phyloP scores from a whole-genome alignment of 2,888 invertebrate species.

The Bugulina stolonifera region DNA sequence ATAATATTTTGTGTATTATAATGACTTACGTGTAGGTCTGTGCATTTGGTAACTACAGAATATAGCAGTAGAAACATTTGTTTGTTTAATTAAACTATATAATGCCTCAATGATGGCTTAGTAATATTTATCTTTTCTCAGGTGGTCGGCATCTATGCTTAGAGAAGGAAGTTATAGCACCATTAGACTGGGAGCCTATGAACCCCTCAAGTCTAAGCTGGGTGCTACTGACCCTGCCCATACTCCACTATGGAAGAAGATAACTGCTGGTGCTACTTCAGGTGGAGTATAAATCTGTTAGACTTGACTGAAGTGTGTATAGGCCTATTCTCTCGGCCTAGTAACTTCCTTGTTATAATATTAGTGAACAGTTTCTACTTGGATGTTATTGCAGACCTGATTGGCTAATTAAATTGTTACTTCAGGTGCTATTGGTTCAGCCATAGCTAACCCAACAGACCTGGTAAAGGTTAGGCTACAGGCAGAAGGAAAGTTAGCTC shows the following conservation, averaged over 20 bases:
- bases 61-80: too few relatives aligned
- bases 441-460: constrained; percentile 43
- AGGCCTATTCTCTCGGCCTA: too few relatives aligned
- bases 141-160: constrained; percentile 34
- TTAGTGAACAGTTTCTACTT: background rate
- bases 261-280: constrained; percentile 40
- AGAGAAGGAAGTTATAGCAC: constrained; percentile 42
- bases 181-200: constrained; percentile 41
- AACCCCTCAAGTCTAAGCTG: constrained; percentile 39
- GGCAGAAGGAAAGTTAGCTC: constrained; percentile 34
- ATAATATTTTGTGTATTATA: too few relatives aligned
- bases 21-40: too few relatives aligned
- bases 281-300: too few relatives aligned
- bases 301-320: too few relatives aligned
- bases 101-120: too few relatives aligned
- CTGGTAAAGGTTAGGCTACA: constrained; percentile 43
- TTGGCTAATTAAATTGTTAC: background rate
- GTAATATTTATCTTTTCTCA: too few relatives aligned
- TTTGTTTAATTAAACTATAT: too few relatives aligned
- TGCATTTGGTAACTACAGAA: too few relatives aligned
- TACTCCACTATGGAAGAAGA: constrained; percentile 43
- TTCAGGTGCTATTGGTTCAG: constrained; percentile 40
- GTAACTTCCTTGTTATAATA: background rate
- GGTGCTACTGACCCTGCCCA: constrained; percentile 43
- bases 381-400: background rate